Evolutionary conservation across 2,797 vertebrate species (phyloP), one percentile per base, ranked within the genome.

Genomic region (Anableps anableps): DNA sequence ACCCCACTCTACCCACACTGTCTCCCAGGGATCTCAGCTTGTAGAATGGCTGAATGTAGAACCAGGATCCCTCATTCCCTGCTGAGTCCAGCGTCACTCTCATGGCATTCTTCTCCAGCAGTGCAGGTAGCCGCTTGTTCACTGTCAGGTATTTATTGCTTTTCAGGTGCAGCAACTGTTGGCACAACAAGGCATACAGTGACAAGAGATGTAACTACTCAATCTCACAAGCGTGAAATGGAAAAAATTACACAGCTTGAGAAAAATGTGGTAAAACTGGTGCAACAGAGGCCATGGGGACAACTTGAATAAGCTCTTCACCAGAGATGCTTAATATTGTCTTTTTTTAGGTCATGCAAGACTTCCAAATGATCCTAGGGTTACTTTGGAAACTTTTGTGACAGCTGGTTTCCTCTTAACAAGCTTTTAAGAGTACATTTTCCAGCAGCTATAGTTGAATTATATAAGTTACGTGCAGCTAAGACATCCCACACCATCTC

Each of bases 141-240:
- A 99, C 98, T 0, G 98, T 99, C 86, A 99, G 94, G 91, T 99
- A 99, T 92, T 99, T 99, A 94, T 99, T 99, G 93, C 98, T 99
- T 95, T 99, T 99, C 94, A 99, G 94, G 87, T 99, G 98, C 89
- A 99, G 94, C 91, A 99, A 93, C 98, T 99, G 94, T 84, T 41
- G 79, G 72, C 9, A 84, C 48, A 83, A 72, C 0, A 83, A 73
- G 10, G 77, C 74, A 79, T 55, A 78, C 0, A 0, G 6, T 77
- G 36, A 47, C 10, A 78, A 53, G 8, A 64, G 8, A 74, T 43
- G 76, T 17, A 38, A 29, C 5, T 29, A 21, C 4, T 38, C 21
- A 8, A 3, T 26, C 14, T 38, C 41, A 16, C 34, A 14, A 60
- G n/a, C 14, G 5, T 23, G 11, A n/a, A 29, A 31, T 47, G 23